phyloP scores from a whole-genome alignment of 2,113 vertebrate genomes.

The Vulpes ferrilata region DNA sequence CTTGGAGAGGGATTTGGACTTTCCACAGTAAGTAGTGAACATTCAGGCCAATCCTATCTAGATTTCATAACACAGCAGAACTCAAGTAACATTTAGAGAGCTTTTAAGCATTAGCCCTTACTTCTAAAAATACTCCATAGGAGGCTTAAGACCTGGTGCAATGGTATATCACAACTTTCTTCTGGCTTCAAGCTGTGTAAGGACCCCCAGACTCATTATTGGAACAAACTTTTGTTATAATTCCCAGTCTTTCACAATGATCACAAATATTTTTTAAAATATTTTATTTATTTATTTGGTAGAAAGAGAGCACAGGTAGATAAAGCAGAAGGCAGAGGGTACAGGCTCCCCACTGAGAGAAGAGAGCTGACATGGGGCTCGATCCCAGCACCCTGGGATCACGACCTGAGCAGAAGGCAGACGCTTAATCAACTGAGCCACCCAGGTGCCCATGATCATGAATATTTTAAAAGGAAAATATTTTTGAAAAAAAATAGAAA shows the following conservation, averaged over 20 bases:
- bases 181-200: neutral
- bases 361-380: too few relatives aligned
- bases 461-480: neutral
- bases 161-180: neutral
- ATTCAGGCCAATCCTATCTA: neutral
- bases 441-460: too few relatives aligned
- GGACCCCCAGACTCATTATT: neutral
- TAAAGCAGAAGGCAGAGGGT: too few relatives aligned
- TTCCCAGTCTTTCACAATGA: slow-evolving; percentile 23
- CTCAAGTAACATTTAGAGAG: neutral
- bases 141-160: neutral
- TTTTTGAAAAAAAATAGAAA: neutral
- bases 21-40: neutral
- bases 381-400: too few relatives aligned
- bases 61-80: neutral
- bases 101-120: slow-evolving; percentile 1
- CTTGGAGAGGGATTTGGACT: neutral
- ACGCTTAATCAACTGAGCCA: too few relatives aligned
- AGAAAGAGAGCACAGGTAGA: too few relatives aligned
- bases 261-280: neutral
- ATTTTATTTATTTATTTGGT: too few relatives aligned
- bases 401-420: too few relatives aligned
- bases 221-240: neutral
- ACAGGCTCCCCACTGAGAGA: too few relatives aligned
- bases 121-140: neutral